A percentile compares a stretch with the other conserved stretches of the same genome.
Conservation (phyloP, 2,797 vertebrate species). For the Rallus crepitans region DNA sequence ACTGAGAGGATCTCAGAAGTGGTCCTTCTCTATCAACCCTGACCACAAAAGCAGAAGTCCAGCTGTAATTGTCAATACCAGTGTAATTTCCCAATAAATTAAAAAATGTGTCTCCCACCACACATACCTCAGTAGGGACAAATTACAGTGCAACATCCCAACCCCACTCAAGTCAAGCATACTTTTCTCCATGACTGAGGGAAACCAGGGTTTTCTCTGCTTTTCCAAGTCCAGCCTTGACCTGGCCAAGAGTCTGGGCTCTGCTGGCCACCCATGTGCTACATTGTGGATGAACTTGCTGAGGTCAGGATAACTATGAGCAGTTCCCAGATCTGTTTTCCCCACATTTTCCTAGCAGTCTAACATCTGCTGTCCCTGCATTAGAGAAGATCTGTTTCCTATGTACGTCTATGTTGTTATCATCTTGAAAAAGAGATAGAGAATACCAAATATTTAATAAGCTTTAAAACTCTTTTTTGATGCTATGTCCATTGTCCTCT, state of each 20-base stretch:
- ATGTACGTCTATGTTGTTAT: neutral
- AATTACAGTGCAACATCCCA: neutral
- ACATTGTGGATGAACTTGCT: neutral
- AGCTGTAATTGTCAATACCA: neutral
- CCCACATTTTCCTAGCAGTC: neutral
- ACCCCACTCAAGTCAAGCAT: neutral
- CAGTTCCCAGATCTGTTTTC: neutral
- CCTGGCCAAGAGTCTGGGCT: neutral
- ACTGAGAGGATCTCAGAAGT: neutral
- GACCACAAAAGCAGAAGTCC: neutral
- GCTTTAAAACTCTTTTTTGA: neutral
- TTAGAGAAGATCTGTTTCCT: neutral
- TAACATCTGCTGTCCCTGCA: neutral
- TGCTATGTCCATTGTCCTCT: neutral
- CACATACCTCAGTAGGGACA: neutral
- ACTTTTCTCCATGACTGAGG: neutral
- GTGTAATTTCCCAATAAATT: neutral
- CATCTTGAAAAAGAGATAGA: neutral
- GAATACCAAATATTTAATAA: neutral
- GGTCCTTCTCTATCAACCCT: neutral
- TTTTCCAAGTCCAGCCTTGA: neutral
- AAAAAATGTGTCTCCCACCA: neutral
- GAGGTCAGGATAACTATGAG: neutral
- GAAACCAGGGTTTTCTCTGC: neutral
- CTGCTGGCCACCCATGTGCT: rapidly evolving